These are phyloP conservation scores for western clawed frog (Xenopus tropicalis) DNA, from an alignment of 2,113 vertebrate species.

Conservation along the genomic window UCB_Xtro_10.0 CM004446.2:149556501-149557000, in stretches of 20 bases:
- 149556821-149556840: not conserved
- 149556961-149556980: not conserved
- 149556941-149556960: no score
- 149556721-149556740: constrained; percentile 36
- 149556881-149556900: no score
- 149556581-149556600: constrained; percentile 44
- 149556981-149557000: not conserved
- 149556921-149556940: no score
- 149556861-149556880: no score
- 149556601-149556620: constrained; percentile 40
- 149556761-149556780: constrained; percentile 25
- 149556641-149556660: constrained; percentile 43
- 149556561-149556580: constrained; percentile 42
- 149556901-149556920: no score
- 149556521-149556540: constrained; percentile 30
- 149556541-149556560: constrained; percentile 44
- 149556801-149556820: not conserved
- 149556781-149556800: constrained; percentile 3
- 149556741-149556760: constrained; percentile 36
- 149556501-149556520: constrained; percentile 19
- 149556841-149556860: not conserved
- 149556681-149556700: constrained; percentile 40
- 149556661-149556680: constrained; percentile 26
- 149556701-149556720: constrained; percentile 40
- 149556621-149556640: constrained; percentile 26